Base-by-base conservation (phyloP, 2,888 invertebrate species). In the Zygaena filipendulae region DNA sequence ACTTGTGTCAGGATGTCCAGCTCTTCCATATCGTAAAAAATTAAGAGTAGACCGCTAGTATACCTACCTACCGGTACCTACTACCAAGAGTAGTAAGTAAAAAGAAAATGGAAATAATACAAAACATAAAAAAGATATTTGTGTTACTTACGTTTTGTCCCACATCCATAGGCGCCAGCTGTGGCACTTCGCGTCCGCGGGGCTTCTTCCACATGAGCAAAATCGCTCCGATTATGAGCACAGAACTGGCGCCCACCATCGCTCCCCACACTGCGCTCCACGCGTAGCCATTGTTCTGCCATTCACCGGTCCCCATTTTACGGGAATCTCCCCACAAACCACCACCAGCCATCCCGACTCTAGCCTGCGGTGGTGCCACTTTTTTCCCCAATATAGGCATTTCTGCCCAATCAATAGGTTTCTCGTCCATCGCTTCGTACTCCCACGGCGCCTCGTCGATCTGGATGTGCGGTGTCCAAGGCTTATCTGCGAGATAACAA, bases 401-500 rank as follows among this genome's bases (percentile, higher is more conserved):
- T 8, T 20, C 35, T 4, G 44, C 42, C 48, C 45, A 45, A 33
- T 46, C 36, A 28, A 40, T 42, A 30, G 46, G 41, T 31, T 41
- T 41, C 21, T 49, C 45, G 32, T 46, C 43, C 36, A 40, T 42
- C 31, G 33, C 37, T 38, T 56, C 45, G 40, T 46, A 50, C 34
- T 59, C 56, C 64, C 63, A 53, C 43, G 55, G 53, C 47, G 52
- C 55, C 51, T 51, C 58, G 41, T 47, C 43, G 47, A 47, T 49
- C 45, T 50, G 51, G 33, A 50, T 52, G 44, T 58, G 49, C 40
- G 57, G 59, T 52, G 56, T 53, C 71, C 72, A 63, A 57, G 47
- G 61, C 62, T 75, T 75, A 75, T 75, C 75, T 74, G 55, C 27
- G 36, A 59, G 75, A 75, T 75, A 77, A 75, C 66, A 38, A 62